Conservation (phyloP, 2,888 invertebrate genomes). For the Trissoscelio sp. region DNA sequence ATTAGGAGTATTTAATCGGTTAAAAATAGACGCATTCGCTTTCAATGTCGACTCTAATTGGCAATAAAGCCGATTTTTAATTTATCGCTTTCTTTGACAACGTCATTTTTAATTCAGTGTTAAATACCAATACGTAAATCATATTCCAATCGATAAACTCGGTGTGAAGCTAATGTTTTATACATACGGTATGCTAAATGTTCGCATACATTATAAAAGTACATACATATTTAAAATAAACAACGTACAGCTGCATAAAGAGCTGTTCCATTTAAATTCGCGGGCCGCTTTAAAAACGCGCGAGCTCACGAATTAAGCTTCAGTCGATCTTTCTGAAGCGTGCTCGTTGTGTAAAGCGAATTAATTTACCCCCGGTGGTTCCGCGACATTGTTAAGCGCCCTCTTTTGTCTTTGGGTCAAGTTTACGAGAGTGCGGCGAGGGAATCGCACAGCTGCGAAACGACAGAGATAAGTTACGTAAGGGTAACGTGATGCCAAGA, state of each 20-base stretch:
- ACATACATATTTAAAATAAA: background rate
- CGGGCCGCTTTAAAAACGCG: background rate
- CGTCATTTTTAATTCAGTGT: conserved; percentile 3
- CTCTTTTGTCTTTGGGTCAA: conserved; percentile 71
- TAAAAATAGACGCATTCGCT: no score
- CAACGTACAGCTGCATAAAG: background rate
- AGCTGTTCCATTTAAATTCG: conserved; percentile 16
- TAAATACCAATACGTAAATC: conserved; percentile 12
- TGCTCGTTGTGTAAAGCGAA: conserved; percentile 19
- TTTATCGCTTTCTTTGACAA: background rate
- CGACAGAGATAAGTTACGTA: conserved; percentile 52
- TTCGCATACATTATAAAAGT: conserved; percentile 13
- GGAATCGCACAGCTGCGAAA: conserved; percentile 48
- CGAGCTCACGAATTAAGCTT: conserved; percentile 9
- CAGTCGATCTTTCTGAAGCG: conserved; percentile 16
- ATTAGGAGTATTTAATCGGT: no score
- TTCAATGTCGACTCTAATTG: no score
- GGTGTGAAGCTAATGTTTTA: conserved; percentile 17
- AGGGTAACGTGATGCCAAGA: conserved; percentile 52
- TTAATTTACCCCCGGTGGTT: conserved; percentile 43
- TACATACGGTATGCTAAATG: conserved; percentile 6
- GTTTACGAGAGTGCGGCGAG: conserved; percentile 61
- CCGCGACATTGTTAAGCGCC: conserved; percentile 45
- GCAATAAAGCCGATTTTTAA: no score
- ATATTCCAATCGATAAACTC: background rate